Percentiles rank a stretch among this genome's conserved stretches.
phyloP scores from a whole-genome alignment of 2,888 invertebrate genomes.

The Phaonia tiefii region DNA sequence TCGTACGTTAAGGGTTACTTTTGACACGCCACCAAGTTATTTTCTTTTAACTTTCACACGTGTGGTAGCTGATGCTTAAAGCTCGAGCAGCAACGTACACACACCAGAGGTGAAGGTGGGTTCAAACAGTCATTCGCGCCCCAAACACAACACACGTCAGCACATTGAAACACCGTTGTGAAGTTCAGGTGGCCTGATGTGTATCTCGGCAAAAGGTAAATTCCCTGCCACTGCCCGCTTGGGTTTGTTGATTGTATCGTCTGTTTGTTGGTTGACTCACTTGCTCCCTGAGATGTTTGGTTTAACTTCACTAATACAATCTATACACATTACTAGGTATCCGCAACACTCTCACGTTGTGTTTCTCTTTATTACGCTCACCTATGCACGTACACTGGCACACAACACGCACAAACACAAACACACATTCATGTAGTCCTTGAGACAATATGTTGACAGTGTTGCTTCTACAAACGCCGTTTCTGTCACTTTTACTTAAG shows the following conservation, averaged over 20 bases:
- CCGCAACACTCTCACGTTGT: not conserved
- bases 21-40: constrained; percentile 51
- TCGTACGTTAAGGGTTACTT: constrained; percentile 35
- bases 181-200: constrained; percentile 21
- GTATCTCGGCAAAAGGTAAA: not conserved
- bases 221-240: not conserved
- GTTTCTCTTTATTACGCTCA: not conserved
- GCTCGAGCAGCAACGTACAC: not conserved
- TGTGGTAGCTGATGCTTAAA: constrained; percentile 51
- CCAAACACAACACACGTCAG: not conserved
- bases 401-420: not conserved
- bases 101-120: constrained; percentile 56
- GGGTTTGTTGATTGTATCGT: constrained; percentile 18
- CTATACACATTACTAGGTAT: too few relatives aligned
- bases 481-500: constrained; percentile 21
- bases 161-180: not conserved
- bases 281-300: not conserved
- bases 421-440: constrained; percentile 46
- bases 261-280: constrained; percentile 18
- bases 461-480: constrained; percentile 21
- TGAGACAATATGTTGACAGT: constrained; percentile 61
- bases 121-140: constrained; percentile 16
- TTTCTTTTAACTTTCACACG: constrained; percentile 20
- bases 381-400: not conserved
- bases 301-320: too few relatives aligned